phyloP scores from a whole-genome alignment of 2,888 invertebrate genomes.

The Strigamia maritima region DNA sequence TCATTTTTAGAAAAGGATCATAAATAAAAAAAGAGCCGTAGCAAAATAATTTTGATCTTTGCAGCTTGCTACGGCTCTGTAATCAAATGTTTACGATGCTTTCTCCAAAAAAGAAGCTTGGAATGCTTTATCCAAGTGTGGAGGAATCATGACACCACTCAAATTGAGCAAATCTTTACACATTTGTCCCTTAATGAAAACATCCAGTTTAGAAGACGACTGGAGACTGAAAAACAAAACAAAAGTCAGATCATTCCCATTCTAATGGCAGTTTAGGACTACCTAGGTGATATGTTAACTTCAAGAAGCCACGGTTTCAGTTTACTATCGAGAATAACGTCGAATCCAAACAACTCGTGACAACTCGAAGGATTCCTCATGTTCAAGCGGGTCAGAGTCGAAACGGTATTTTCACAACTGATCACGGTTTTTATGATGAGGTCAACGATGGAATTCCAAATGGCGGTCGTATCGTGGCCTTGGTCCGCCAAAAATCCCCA shows the following conservation, averaged over 20 bases:
- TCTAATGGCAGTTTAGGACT: not conserved
- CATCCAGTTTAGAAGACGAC: constrained; percentile 39
- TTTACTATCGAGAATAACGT: constrained; percentile 85
- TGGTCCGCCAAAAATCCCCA: constrained; percentile 72
- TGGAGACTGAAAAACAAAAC: constrained; percentile 38
- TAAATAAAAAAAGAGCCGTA: not conserved
- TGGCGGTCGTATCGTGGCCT: constrained; percentile 69
- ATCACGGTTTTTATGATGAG: constrained; percentile 91
- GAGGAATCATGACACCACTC: constrained; percentile 79
- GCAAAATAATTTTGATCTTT: not conserved
- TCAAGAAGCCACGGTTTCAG: constrained; percentile 96
- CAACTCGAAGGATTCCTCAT: constrained; percentile 65
- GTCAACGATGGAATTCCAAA: constrained; percentile 83
- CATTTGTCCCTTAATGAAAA: constrained; percentile 64
- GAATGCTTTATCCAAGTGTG: constrained; percentile 30
- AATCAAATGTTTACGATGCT: constrained; percentile 35
- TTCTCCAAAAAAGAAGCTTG: constrained; percentile 20
- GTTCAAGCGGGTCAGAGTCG: constrained; percentile 51
- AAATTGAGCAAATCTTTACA: constrained; percentile 87
- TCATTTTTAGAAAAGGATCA: not conserved
- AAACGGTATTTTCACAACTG: constrained; percentile 54
- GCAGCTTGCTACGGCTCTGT: no score
- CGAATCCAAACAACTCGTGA: constrained; percentile 93
- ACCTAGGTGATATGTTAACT: constrained; percentile 76
- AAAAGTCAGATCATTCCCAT: not conserved